Evolutionary conservation across 2,113 vertebrate species (phyloP).

Genomic region (Merops nubicus): DNA sequence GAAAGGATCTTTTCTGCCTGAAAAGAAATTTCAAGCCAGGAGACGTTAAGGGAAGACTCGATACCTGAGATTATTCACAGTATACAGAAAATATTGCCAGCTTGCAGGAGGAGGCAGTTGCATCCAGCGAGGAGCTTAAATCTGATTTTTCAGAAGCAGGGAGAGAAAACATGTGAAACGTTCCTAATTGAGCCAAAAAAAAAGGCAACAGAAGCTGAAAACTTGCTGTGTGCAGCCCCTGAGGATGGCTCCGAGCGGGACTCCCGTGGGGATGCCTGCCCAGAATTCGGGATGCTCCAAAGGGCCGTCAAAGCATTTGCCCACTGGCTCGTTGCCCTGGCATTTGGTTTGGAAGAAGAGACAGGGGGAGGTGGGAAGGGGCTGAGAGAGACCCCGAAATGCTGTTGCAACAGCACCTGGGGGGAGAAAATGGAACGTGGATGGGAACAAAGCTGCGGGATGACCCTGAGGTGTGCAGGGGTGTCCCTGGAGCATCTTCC

Average conservation of each 20-base stretch:
- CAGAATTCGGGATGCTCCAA: fast-evolving
- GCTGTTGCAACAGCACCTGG: neutral
- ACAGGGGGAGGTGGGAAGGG: neutral
- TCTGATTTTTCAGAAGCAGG: neutral
- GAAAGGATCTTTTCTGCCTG: neutral
- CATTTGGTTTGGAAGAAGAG: neutral
- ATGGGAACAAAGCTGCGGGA: neutral
- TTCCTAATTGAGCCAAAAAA: neutral
- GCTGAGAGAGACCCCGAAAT: fast-evolving
- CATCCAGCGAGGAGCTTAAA: neutral
- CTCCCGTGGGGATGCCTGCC: fast-evolving
- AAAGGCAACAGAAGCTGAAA: neutral
- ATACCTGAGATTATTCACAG: neutral
- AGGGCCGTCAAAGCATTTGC: neutral
- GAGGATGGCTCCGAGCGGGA: fast-evolving
- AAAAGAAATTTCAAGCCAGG: neutral
- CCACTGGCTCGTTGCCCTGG: neutral
- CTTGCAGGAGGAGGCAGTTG: neutral
- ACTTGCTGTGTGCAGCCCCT: neutral
- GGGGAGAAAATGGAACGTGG: fast-evolving
- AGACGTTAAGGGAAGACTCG: neutral
- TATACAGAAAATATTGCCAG: neutral
- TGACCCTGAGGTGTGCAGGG: fast-evolving
- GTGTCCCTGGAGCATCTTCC: neutral
- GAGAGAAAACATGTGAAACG: neutral